phyloP scores from a whole-genome alignment of 2,797 vertebrate species.

The Pantherophis alleghaniensis region DNA sequence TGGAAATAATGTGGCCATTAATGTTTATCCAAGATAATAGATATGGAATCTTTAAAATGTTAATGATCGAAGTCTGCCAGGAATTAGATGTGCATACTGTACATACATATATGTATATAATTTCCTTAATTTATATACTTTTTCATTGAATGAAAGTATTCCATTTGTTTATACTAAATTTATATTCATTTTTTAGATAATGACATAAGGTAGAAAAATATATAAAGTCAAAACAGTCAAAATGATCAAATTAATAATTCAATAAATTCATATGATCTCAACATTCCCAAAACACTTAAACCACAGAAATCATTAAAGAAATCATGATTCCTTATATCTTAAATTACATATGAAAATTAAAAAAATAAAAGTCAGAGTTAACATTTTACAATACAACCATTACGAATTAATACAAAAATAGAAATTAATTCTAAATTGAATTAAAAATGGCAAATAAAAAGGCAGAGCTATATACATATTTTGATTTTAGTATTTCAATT shows the following conservation, averaged over 20 bases:
- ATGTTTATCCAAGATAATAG: not conserved
- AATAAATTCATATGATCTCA: not conserved
- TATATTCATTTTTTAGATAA: not conserved
- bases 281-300: not conserved
- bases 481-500: not conserved
- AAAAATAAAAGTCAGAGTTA: not conserved
- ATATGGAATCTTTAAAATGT: not conserved
- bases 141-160: not conserved
- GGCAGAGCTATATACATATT: not conserved
- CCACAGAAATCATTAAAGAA: not conserved
- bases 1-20: not conserved
- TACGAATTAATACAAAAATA: conserved; percentile 6
- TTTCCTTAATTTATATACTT: not conserved
- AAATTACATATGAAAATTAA: conserved; percentile 16
- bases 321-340: not conserved
- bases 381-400: conserved; percentile 17
- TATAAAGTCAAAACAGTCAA: not conserved
- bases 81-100: not conserved
- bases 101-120: not conserved
- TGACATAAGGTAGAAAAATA: not conserved
- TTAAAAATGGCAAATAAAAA: conserved; percentile 22
- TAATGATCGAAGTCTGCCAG: not conserved
- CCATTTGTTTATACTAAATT: not conserved
- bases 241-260: not conserved
- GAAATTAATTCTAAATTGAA: conserved; percentile 16